These are phyloP conservation scores for Anoplolepis gracilipes DNA, from an alignment of 1,140 invertebrate species.

Conservation along the genomic window DNA sequence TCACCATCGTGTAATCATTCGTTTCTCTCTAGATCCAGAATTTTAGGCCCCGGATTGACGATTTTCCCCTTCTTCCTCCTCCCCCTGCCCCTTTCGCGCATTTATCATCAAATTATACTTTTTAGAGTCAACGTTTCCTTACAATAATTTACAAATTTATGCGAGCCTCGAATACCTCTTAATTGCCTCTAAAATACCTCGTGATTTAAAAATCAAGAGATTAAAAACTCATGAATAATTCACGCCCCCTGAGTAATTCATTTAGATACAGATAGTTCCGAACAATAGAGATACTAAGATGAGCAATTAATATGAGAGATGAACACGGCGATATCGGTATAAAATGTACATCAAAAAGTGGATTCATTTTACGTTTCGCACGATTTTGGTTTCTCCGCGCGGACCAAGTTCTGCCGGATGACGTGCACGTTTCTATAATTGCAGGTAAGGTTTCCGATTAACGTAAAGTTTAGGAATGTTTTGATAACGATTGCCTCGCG, in stretches of 20 bases:
- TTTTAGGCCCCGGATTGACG: conserved; percentile 22
- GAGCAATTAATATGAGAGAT: background rate
- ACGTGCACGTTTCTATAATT: background rate
- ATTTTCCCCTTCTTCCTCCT: too few species aligned
- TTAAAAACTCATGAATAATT: conserved; percentile 15
- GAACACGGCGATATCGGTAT: too few species aligned
- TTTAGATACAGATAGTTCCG: background rate
- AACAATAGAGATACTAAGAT: background rate
- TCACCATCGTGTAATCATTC: conserved; percentile 50
- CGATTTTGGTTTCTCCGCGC: background rate
- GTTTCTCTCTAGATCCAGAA: conserved; percentile 33
- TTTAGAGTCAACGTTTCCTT: background rate
- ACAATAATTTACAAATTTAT: background rate
- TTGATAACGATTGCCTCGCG: background rate
- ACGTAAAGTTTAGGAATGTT: too few species aligned
- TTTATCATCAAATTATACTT: background rate
- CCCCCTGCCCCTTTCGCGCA: background rate
- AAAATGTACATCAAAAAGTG: too few species aligned
- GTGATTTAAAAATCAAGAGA: background rate
- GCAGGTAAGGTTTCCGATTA: background rate
- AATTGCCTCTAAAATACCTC: too few species aligned
- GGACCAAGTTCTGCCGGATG: background rate
- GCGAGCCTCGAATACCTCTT: background rate
- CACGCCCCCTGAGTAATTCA: conserved; percentile 1
- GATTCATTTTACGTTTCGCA: too few species aligned